A percentile compares a stretch with the other conserved stretches of the same genome.
phyloP scores from a whole-genome alignment of 2,113 vertebrate genomes.

The Microcebus lehilahytsara region DNA sequence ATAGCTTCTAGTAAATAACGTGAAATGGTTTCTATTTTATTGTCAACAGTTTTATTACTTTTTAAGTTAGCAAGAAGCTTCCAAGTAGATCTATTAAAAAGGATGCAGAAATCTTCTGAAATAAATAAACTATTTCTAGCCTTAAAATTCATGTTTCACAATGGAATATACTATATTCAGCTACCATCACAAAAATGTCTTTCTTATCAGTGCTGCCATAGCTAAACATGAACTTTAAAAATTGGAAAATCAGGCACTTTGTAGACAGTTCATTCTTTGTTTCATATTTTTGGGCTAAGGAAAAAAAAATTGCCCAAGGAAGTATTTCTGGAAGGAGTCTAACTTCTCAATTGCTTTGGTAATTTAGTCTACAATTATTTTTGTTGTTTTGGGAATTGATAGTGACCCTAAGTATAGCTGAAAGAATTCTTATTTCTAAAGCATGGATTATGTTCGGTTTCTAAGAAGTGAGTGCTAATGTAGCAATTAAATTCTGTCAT shows the following conservation, averaged over 20 bases:
- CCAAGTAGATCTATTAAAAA: not conserved
- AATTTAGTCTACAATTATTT: constrained; percentile 20
- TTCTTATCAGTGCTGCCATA: constrained; percentile 59
- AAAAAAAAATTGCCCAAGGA: constrained; percentile 33
- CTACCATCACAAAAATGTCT: constrained; percentile 67
- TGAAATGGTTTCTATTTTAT: not conserved
- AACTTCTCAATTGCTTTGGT: not conserved
- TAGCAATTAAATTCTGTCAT: not conserved
- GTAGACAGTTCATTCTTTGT: constrained; percentile 71
- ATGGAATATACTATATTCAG: constrained; percentile 46
- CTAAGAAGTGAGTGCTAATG: not conserved
- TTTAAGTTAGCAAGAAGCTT: not conserved
- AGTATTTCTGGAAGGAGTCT: constrained; percentile 63
- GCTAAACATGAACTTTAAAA: constrained; percentile 74
- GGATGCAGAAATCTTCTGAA: constrained; percentile 26
- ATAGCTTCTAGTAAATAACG: not conserved
- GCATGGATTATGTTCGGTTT: not conserved
- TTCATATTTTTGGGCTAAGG: constrained; percentile 30
- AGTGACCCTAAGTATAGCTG: not conserved
- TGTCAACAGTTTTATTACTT: not conserved
- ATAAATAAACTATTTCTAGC: constrained; percentile 13
- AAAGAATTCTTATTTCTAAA: constrained; percentile 25
- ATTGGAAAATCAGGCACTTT: constrained; percentile 67
- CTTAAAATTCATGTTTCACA: constrained; percentile 56
- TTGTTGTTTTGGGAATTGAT: constrained; percentile 11